Percentiles rank a stretch among this genome's conserved stretches.
These are phyloP conservation scores for Synodontis membranacea DNA, from an alignment of 2,113 vertebrate genomes.

Conservation along the genomic window DNA sequence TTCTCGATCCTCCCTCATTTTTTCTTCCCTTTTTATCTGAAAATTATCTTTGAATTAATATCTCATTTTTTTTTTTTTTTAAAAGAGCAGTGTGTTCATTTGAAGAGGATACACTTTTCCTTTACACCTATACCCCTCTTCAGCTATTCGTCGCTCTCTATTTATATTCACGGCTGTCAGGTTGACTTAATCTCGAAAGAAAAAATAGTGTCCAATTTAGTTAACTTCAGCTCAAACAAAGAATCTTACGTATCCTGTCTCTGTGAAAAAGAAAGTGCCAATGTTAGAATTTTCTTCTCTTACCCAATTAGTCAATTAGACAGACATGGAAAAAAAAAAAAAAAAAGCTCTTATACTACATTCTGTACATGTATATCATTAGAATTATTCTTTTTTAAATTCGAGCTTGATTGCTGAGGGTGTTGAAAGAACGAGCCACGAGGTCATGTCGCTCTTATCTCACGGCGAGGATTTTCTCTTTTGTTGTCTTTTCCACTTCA, in stretches of 20 bases:
- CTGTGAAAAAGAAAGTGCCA: not conserved
- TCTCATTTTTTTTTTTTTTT: constrained; percentile 41
- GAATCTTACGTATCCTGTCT: not conserved
- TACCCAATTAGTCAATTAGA: not conserved
- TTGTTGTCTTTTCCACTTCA: constrained; percentile 48
- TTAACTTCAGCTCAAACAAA: constrained; percentile 23
- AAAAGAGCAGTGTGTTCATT: constrained; percentile 46
- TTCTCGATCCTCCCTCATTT: not conserved
- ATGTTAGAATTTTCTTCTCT: not conserved
- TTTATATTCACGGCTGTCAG: constrained; percentile 36
- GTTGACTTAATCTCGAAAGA: constrained; percentile 13
- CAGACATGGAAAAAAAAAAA: not conserved
- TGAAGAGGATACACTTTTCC: constrained; percentile 20
- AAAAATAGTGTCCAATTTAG: constrained; percentile 3
- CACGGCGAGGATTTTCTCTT: constrained; percentile 22
- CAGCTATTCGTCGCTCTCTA: not conserved
- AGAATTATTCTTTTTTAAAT: not conserved
- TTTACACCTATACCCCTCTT: constrained; percentile 8
- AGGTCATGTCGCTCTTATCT: constrained; percentile 29
- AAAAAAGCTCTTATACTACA: not conserved
- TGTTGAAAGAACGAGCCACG: constrained; percentile 12
- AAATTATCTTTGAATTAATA: constrained; percentile 41
- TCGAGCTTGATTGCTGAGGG: constrained; percentile 14
- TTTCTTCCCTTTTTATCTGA: constrained; percentile 39
- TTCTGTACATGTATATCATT: constrained; percentile 42